These are phyloP conservation scores for Athalia circularis DNA, from an alignment of 2,888 invertebrate species.

Conservation along the genomic window DNA sequence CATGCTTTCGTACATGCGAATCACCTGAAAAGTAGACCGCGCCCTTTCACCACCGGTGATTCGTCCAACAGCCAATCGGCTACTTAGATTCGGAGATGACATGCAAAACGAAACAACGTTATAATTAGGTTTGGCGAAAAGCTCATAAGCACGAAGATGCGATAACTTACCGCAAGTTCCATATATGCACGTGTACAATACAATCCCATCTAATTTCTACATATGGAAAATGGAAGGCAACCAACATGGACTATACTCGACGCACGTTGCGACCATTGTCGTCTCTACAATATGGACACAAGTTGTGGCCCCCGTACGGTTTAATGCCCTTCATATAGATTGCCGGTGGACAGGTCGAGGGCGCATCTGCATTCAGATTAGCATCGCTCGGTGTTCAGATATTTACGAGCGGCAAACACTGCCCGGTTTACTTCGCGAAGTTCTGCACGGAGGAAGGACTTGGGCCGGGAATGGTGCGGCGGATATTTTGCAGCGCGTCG, in stretches of 20 bases:
- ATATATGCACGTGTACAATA: no score
- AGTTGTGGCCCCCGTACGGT: conserved; percentile 22
- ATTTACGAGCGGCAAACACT: conserved; percentile 60
- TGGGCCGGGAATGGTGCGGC: conserved; percentile 10
- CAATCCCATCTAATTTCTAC: no score
- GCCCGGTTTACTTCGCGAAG: not conserved
- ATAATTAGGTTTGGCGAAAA: no score
- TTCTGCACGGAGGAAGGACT: not conserved
- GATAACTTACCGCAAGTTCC: not conserved
- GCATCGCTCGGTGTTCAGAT: conserved; percentile 63
- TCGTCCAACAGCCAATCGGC: no score
- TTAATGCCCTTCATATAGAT: conserved; percentile 63
- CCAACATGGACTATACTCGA: not conserved
- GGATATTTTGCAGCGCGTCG: not conserved
- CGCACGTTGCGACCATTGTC: conserved; percentile 23
- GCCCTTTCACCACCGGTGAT: no score
- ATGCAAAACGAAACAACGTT: no score
- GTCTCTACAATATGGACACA: conserved; percentile 23
- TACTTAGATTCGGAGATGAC: no score
- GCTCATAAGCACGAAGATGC: not conserved
- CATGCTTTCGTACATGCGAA: no score
- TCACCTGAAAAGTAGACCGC: no score
- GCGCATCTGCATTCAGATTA: conserved; percentile 69
- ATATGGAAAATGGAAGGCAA: conserved; percentile 39
- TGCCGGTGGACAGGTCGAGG: conserved; percentile 59